Conservation (phyloP, 2,113 vertebrate species). For the Phaethon lepturus region DNA sequence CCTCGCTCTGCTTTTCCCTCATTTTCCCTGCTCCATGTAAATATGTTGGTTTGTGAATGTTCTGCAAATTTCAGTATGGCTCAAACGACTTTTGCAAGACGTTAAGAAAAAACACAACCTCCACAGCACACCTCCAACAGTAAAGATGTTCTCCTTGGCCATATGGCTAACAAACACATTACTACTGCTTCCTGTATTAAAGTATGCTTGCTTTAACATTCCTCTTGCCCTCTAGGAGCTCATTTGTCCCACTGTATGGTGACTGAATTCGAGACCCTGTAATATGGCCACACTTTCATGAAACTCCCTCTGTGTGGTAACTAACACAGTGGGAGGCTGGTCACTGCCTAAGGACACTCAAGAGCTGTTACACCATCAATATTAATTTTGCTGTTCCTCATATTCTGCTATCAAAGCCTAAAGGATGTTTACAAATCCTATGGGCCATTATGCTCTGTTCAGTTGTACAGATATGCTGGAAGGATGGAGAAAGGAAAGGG, state of each 20-base stretch:
- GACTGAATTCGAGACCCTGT: background rate
- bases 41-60: background rate
- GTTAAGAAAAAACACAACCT: background rate
- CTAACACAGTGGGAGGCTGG: background rate
- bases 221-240: background rate
- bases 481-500: background rate
- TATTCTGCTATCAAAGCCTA: background rate
- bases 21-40: background rate
- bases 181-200: background rate
- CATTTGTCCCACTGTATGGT: background rate
- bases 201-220: background rate
- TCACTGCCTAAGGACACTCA: background rate
- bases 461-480: background rate
- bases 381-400: background rate
- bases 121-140: background rate
- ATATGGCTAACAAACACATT: background rate
- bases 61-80: background rate
- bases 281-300: background rate
- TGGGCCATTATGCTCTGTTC: background rate
- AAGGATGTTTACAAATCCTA: background rate
- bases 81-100: background rate
- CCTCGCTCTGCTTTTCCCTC: background rate
- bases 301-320: background rate
- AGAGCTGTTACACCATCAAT: background rate
- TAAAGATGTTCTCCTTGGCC: background rate